phyloP scores from a whole-genome alignment of 37 sponge, comb jelly and placozoan genomes.

The Oscarella lobularis region DNA sequence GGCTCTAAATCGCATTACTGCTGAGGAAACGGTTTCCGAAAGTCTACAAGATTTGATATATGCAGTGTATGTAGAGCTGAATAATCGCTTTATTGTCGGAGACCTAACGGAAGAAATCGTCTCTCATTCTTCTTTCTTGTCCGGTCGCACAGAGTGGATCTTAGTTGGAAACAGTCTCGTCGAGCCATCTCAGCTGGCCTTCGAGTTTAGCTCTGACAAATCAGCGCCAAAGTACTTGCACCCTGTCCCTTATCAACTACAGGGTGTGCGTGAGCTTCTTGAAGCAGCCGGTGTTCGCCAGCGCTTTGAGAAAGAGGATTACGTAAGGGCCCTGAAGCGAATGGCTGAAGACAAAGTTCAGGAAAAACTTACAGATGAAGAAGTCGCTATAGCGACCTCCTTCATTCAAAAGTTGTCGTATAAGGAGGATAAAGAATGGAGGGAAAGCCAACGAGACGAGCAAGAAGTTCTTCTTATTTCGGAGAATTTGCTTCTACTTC shows the following conservation, averaged over 20 bases:
- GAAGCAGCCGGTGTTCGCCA: neutral
- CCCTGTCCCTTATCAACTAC: neutral
- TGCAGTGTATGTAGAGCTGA: no score
- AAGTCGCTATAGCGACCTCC: neutral
- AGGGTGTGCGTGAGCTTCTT: neutral
- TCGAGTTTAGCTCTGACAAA: no score
- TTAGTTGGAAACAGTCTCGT: neutral
- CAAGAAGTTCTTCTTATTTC: slow-evolving; percentile 10
- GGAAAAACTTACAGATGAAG: neutral
- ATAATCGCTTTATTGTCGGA: no score
- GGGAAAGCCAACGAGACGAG: neutral
- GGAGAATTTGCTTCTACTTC: neutral
- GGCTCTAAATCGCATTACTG: no score
- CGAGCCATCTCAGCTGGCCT: neutral
- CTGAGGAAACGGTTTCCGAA: no score
- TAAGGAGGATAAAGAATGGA: no score
- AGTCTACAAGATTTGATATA: no score
- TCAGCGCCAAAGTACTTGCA: neutral
- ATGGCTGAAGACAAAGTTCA: neutral
- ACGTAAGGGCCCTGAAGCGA: neutral
- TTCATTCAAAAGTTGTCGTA: neutral
- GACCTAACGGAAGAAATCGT: no score
- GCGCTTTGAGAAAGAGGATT: neutral
- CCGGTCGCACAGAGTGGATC: neutral
- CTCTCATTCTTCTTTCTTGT: no score